These are phyloP conservation scores for Hapalemur alaotrensis DNA, from an alignment of 2,797 vertebrate genomes.

Conservation along the genomic window DNA sequence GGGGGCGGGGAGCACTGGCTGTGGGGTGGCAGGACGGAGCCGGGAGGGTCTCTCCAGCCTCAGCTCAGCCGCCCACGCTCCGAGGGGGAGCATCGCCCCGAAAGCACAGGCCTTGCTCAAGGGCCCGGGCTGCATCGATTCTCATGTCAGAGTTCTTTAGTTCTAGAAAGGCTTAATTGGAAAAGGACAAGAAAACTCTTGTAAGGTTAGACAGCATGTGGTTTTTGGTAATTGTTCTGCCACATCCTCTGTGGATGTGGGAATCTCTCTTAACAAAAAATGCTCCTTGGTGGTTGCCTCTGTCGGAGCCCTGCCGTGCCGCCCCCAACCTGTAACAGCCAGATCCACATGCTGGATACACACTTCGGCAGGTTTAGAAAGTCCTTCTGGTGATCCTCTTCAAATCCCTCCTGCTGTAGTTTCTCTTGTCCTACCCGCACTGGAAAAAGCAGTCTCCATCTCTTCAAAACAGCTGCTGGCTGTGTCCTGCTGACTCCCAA, in stretches of 20 bases:
- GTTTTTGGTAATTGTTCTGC: neutral
- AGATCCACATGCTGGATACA: accelerated
- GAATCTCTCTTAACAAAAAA: neutral
- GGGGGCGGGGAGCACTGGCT: neutral
- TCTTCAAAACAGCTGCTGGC: neutral
- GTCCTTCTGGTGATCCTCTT: neutral
- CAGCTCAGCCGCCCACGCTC: neutral
- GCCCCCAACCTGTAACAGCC: neutral
- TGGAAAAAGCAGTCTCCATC: neutral
- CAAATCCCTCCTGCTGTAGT: neutral
- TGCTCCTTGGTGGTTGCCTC: neutral
- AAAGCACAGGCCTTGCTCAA: neutral
- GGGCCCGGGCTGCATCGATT: neutral
- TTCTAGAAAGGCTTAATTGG: neutral
- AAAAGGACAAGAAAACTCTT: too few relatives aligned
- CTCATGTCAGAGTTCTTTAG: neutral
- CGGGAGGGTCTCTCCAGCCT: neutral
- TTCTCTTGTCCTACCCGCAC: neutral
- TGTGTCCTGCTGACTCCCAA: neutral
- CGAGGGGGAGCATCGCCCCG: neutral
- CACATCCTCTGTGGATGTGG: neutral
- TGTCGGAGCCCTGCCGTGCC: accelerated
- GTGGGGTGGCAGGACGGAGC: accelerated
- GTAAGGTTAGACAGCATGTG: neutral
- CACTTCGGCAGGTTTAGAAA: neutral